A percentile compares a stretch with the other conserved stretches of the same genome.
Evolutionary conservation across 2,113 vertebrate genomes (phyloP).

Genomic region (Chinchilla lanigera): DNA sequence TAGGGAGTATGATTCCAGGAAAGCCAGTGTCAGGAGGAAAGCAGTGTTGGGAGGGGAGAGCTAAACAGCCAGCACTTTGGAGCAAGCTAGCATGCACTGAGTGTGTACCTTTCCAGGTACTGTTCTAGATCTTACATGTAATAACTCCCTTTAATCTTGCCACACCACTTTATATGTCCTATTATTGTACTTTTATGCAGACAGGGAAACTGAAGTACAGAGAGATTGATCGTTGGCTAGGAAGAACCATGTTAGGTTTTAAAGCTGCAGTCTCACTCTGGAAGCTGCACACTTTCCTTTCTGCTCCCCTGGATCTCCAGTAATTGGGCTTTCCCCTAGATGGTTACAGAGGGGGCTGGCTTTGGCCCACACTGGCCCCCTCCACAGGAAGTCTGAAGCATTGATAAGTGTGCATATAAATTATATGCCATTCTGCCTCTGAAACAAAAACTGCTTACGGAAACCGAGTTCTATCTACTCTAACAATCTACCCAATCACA

Average conservation of each 20-base stretch:
- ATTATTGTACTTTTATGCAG: background rate
- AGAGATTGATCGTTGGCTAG: background rate
- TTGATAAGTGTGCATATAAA: background rate
- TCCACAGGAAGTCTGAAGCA: background rate
- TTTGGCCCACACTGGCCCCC: background rate
- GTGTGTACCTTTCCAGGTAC: background rate
- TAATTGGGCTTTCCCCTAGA: no score
- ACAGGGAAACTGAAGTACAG: background rate
- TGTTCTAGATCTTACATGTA: background rate
- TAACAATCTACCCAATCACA: background rate
- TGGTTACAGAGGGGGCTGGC: background rate
- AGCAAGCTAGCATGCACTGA: background rate
- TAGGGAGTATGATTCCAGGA: background rate
- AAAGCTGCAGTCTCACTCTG: background rate
- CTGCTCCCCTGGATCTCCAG: background rate
- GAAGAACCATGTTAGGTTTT: background rate
- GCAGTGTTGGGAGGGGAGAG: background rate
- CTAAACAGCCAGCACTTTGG: fast-evolving
- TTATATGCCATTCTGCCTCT: background rate
- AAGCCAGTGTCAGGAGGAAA: background rate
- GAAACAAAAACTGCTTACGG: slow-evolving; percentile 35
- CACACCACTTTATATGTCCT: background rate
- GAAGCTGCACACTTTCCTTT: fast-evolving
- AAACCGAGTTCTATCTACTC: background rate
- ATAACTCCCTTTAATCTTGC: background rate